These are phyloP conservation scores for Notarius quadriscutis DNA, from an alignment of 2,113 vertebrate species.

Conservation along the genomic window DNA sequence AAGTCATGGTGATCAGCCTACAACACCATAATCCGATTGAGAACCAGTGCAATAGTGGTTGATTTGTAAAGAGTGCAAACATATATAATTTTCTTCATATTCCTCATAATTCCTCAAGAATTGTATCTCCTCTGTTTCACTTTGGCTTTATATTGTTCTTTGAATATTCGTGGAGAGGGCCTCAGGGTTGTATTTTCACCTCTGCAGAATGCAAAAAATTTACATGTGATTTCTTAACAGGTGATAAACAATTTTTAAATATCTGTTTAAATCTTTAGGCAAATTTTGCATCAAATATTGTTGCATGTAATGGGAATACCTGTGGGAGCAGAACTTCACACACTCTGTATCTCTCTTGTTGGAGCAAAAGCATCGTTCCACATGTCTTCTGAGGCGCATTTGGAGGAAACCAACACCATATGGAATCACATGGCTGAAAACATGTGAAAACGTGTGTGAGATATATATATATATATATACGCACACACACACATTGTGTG, in stretches of 20 bases:
- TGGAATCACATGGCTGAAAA: constrained; percentile 67
- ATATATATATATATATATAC: too few relatives aligned
- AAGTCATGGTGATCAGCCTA: neutral
- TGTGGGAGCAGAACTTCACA: constrained; percentile 62
- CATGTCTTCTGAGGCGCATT: constrained; percentile 59
- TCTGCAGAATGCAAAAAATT: constrained; percentile 29
- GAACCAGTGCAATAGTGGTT: neutral
- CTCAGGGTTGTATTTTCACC: constrained; percentile 20
- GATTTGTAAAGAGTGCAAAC: neutral
- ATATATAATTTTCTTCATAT: neutral
- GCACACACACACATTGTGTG: too few relatives aligned
- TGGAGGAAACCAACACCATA: constrained; percentile 67
- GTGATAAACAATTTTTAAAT: neutral
- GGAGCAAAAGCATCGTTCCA: constrained; percentile 63
- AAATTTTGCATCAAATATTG: neutral
- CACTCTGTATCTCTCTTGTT: constrained; percentile 60
- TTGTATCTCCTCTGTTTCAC: neutral
- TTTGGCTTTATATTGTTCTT: constrained; percentile 23
- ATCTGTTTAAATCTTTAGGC: neutral
- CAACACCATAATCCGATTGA: neutral
- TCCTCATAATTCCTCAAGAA: neutral
- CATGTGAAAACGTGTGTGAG: neutral
- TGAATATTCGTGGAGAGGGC: neutral
- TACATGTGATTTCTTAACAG: neutral
- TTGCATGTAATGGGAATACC: neutral